phyloP scores from a whole-genome alignment of 2,113 vertebrate genomes.

The Nerophis lumbriciformis region DNA sequence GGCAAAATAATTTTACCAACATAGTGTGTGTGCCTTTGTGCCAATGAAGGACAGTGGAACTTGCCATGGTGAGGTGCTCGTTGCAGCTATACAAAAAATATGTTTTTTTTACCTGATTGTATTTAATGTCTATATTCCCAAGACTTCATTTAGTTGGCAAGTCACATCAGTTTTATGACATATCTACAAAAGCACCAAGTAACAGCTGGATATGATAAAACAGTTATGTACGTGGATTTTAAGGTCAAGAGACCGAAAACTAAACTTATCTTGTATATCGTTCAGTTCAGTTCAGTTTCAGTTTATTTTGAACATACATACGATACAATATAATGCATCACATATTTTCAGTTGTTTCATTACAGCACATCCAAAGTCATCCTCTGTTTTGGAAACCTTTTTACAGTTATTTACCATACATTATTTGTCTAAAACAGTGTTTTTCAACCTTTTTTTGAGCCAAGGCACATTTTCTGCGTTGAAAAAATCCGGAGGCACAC shows the following conservation, averaged over 20 bases:
- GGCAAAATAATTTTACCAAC: too few species aligned
- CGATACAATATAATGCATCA: too few species aligned
- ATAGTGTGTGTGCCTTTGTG: too few species aligned
- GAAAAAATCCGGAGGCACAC: too few species aligned
- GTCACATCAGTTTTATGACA: constrained; percentile 11
- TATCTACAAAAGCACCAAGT: not conserved
- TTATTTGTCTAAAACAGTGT: not conserved
- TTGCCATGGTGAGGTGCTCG: constrained; percentile 14
- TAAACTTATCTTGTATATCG: not conserved
- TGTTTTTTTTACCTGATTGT: too few species aligned
- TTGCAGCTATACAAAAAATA: not conserved
- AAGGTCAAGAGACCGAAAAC: not conserved
- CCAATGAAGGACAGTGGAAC: constrained; percentile 20
- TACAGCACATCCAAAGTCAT: not conserved
- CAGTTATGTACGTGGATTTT: constrained; percentile 1
- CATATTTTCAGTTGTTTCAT: too few species aligned
- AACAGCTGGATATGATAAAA: not conserved
- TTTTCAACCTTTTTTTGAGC: too few species aligned
- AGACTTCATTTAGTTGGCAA: constrained; percentile 25
- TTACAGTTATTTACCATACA: not conserved
- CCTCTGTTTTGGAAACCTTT: constrained; percentile 5
- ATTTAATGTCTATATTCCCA: constrained; percentile 22
- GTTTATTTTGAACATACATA: too few species aligned
- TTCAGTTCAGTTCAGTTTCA: too few species aligned
- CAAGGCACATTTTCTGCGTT: too few species aligned